Base-by-base conservation (phyloP, 1,140 invertebrate genomes). In the Chironomus tepperi region DNA sequence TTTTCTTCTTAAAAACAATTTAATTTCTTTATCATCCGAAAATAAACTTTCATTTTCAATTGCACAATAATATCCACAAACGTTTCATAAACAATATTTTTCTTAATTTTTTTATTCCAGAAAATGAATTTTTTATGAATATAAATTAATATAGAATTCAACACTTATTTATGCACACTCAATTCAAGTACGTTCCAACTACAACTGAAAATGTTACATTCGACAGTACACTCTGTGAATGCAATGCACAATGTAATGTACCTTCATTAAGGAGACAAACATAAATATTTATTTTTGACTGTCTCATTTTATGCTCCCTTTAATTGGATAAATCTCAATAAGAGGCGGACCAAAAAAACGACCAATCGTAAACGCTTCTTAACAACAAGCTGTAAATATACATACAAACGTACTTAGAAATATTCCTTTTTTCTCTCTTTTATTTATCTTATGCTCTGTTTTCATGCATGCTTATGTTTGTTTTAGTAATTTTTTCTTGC, bases 401-500 rank as follows among this genome's bases (percentile, higher is more conserved):
- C 15, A 8, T 47, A 15, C 7, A 47, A 2, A 47, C 15, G 8
- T 7, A 47, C 3, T 8, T 70, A 0, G 2, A 1, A 19, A 67
- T 67, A 12, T n/a, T 67, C 3, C 3, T 67, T 1, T 7, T 7
- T 18, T 67, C 0, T 67, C 8, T 67, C 5, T 2, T 16, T 67
- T 18, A 2, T 67, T 67, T 12, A 8, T 67, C 3, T 67, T 18
- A 2, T 7, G 47, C n/a, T 57, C n/a, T 7, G 47, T 57, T 67
- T 67, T 16, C 1, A 18, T 67, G 47, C 16, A 18, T 67, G 64
- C 12, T 67, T 18, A 8, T 70, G 19, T 70, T 70, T 70, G 65
- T 70, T 70, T 70, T 21, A 70, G 65, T 70, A 70, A 70, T 70
- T 70, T 70, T 70, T 7, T 70, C 18, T 8, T 57, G 10, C 10